phyloP scores from a whole-genome alignment of 2,113 vertebrate species.

The Platysternon megacephalum region DNA sequence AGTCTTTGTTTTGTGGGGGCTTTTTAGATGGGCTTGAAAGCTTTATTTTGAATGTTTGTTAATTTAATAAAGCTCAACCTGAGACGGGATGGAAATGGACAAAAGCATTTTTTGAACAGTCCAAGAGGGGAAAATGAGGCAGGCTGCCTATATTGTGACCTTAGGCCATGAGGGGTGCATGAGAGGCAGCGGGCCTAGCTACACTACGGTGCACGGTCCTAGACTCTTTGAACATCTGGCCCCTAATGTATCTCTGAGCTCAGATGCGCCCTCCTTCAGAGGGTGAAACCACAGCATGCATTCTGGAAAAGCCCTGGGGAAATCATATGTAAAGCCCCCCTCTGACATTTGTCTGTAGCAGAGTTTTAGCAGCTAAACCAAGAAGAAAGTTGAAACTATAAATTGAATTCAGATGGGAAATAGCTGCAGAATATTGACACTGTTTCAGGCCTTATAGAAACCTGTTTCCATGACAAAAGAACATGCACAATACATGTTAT shows the following conservation, averaged over 20 bases:
- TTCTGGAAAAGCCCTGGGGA: not conserved
- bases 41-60: too few relatives aligned
- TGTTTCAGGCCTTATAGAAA: constrained; percentile 9
- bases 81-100: too few relatives aligned
- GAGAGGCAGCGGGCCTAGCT: too few relatives aligned
- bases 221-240: too few relatives aligned
- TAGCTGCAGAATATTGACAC: not conserved
- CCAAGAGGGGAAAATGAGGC: too few relatives aligned
- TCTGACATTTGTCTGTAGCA: fast-evolving
- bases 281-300: fast-evolving
- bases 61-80: too few relatives aligned
- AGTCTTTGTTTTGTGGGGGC: too few relatives aligned
- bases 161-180: too few relatives aligned
- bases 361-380: not conserved
- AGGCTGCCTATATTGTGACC: too few relatives aligned
- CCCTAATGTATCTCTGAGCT: not conserved
- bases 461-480: constrained; percentile 16
- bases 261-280: not conserved
- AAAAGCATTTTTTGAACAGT: too few relatives aligned
- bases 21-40: too few relatives aligned
- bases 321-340: not conserved
- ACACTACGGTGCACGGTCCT: not conserved
- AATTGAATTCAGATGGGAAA: not conserved
- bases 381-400: not conserved
- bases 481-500: not conserved